phyloP scores from a whole-genome alignment of 1,140 invertebrate genomes.

The Carposina sasakii region DNA sequence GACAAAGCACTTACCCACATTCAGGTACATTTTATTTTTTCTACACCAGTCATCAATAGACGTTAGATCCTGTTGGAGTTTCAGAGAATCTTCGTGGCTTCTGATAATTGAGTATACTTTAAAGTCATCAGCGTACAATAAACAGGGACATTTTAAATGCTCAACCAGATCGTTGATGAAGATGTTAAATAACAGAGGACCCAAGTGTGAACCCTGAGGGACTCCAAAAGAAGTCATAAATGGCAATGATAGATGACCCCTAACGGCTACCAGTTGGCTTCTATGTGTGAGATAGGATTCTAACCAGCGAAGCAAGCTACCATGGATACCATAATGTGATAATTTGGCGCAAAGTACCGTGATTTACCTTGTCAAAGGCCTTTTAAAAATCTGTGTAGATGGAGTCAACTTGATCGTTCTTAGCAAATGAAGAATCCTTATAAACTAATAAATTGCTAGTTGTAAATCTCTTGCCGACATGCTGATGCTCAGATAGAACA shows the following conservation, averaged over 20 bases:
- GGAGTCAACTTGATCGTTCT: neutral
- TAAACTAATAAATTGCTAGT: constrained; percentile 4
- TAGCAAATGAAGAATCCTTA: constrained; percentile 4
- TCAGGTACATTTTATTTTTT: too few relatives aligned
- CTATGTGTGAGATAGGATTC: constrained; percentile 3
- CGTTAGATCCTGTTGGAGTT: too few relatives aligned
- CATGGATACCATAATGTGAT: neutral
- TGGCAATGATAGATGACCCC: neutral
- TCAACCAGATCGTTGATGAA: too few relatives aligned
- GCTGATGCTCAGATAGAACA: too few relatives aligned
- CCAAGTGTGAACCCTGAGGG: constrained; percentile 7
- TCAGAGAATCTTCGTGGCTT: too few relatives aligned
- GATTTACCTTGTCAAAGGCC: constrained; percentile 1
- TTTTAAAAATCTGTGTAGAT: constrained; percentile 10
- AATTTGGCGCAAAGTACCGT: neutral
- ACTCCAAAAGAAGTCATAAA: neutral
- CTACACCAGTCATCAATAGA: too few relatives aligned
- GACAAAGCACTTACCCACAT: too few relatives aligned
- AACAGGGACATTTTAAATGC: too few relatives aligned
- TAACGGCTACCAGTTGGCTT: constrained; percentile 8
- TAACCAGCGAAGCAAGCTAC: constrained; percentile 3
- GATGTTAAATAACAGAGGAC: too few relatives aligned
- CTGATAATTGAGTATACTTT: too few relatives aligned
- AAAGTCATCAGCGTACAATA: too few relatives aligned
- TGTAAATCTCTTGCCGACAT: constrained; percentile 2